Percentiles rank a stretch among this genome's conserved stretches.
Conservation (phyloP, 2,113 vertebrate genomes). For the Amphiprion percula region DNA sequence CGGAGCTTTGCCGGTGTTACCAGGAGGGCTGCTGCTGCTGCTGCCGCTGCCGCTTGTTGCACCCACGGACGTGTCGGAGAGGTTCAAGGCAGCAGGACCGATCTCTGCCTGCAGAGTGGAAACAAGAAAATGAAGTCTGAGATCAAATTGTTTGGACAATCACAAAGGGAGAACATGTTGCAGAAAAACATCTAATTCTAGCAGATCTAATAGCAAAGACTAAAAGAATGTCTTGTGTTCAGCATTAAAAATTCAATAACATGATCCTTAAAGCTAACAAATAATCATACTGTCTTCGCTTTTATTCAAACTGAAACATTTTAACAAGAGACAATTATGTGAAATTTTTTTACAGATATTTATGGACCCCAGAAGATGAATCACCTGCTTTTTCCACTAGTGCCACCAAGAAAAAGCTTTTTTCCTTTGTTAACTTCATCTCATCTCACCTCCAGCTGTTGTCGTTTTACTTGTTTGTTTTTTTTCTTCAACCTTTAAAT, state of each 20-base stretch:
- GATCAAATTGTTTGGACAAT: neutral
- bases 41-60: constrained; percentile 16
- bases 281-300: too few species aligned
- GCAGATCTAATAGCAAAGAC: neutral
- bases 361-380: too few species aligned
- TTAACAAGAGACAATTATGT: too few species aligned
- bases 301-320: too few species aligned
- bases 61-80: constrained; percentile 65
- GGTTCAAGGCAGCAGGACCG: constrained; percentile 85
- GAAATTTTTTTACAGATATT: too few species aligned
- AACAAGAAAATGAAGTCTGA: neutral
- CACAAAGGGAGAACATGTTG: neutral
- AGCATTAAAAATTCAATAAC: neutral
- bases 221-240: neutral
- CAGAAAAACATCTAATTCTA: neutral
- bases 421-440: too few species aligned
- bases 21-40: neutral
- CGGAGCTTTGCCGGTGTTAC: constrained; percentile 42
- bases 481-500: too few species aligned
- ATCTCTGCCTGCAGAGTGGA: constrained; percentile 84
- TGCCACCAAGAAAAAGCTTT: too few species aligned
- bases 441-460: too few species aligned
- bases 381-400: too few species aligned
- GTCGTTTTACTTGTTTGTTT: too few species aligned
- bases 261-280: neutral